Conservation (phyloP, 2,797 vertebrate species). For the Intellagama lesueurii region DNA sequence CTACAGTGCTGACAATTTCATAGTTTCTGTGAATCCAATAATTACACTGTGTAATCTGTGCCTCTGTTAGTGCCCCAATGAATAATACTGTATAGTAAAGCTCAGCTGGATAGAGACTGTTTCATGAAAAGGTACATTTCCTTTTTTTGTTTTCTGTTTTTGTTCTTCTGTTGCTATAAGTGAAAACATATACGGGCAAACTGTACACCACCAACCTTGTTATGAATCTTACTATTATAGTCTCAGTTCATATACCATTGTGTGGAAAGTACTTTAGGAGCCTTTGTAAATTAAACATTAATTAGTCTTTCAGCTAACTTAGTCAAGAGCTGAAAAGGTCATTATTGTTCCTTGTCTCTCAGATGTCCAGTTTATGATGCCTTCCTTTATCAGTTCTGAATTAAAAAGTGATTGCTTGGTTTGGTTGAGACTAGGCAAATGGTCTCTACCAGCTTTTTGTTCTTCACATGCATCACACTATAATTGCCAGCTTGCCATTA, state of each 20-base stretch:
- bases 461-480: neutral
- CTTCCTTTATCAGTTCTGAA: neutral
- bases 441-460: neutral
- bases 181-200: neutral
- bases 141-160: neutral
- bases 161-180: neutral
- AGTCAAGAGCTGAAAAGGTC: neutral
- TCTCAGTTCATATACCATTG: neutral
- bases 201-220: neutral
- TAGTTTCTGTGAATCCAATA: neutral
- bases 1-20: neutral
- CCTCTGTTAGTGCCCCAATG: conserved; percentile 3
- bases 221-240: neutral
- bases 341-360: neutral
- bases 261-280: neutral
- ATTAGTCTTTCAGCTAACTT: neutral
- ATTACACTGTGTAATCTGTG: conserved; percentile 7
- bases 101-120: neutral
- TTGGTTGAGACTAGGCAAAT: neutral
- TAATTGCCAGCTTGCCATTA: neutral
- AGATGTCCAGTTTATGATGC: neutral
- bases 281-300: neutral
- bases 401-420: conserved; percentile 4
- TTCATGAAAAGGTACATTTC: neutral
- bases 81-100: conserved; percentile 17